Evolutionary conservation across 2,113 vertebrate genomes (phyloP).

Genomic region (Manacus vitellinus): DNA sequence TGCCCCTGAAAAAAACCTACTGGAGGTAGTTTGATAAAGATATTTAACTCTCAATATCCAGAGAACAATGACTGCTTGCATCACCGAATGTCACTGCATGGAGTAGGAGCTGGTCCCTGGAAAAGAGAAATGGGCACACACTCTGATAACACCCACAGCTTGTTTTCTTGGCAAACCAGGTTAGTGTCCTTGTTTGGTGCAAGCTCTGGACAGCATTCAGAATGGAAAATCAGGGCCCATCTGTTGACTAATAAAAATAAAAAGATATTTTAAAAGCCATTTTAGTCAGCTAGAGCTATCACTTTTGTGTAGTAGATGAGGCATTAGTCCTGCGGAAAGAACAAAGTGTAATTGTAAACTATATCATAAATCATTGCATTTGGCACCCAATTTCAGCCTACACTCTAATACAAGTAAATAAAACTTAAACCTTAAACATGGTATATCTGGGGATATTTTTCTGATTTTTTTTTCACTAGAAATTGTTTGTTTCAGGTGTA

Average conservation of each 20-base stretch:
- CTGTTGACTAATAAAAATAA: neutral
- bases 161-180: neutral
- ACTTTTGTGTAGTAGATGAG: neutral
- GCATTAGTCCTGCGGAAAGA: neutral
- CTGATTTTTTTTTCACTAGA: neutral
- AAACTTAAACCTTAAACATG: neutral
- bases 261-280: neutral
- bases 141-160: neutral
- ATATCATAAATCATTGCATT: neutral
- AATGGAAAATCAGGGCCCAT: neutral
- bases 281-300: neutral
- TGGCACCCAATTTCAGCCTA: neutral
- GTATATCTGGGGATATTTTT: neutral
- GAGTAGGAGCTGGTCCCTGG: neutral
- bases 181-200: neutral
- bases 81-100: neutral
- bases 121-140: neutral
- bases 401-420: neutral
- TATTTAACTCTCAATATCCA: neutral
- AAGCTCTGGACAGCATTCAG: neutral
- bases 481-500: neutral
- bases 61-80: neutral
- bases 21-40: neutral
- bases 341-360: neutral
- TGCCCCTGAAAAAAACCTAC: neutral